Conservation (phyloP, 2,888 invertebrate species). For the Hypolimnas misippus region DNA sequence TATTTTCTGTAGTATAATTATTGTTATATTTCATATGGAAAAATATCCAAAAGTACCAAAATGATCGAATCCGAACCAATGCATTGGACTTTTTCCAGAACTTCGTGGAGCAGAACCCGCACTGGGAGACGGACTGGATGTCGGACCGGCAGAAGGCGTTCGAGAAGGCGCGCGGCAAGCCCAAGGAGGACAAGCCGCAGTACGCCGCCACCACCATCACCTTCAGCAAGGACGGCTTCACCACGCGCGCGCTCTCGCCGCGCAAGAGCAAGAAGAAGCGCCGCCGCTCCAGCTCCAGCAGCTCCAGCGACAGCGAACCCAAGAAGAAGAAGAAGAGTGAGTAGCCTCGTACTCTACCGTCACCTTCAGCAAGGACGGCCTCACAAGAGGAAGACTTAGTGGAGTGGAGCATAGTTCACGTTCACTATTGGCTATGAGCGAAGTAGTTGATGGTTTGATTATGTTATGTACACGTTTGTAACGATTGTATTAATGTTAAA, state of each 20-base stretch:
- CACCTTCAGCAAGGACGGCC: background rate
- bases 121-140: conserved; percentile 95
- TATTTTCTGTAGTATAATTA: background rate
- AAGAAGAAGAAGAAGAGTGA: conserved; percentile 84
- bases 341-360: background rate
- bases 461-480: too few relatives aligned
- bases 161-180: conserved; percentile 72
- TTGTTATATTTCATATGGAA: background rate
- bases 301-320: conserved; percentile 66
- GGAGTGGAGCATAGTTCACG: too few relatives aligned
- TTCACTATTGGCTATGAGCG: too few relatives aligned
- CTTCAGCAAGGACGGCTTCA: conserved; percentile 77
- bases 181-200: conserved; percentile 63
- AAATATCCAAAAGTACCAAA: too few relatives aligned
- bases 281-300: conserved; percentile 57
- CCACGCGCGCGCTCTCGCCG: conserved; percentile 57
- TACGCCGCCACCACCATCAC: conserved; percentile 78
- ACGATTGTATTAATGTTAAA: background rate
- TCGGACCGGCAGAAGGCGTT: conserved; percentile 90
- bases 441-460: too few relatives aligned
- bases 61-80: too few relatives aligned
- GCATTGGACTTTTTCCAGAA: too few relatives aligned
- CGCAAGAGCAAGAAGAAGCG: conserved; percentile 76
- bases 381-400: too few relatives aligned
- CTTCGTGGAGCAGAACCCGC: conserved; percentile 92